phyloP scores from a whole-genome alignment of 2,797 vertebrate species.

The Enoplosus armatus region DNA sequence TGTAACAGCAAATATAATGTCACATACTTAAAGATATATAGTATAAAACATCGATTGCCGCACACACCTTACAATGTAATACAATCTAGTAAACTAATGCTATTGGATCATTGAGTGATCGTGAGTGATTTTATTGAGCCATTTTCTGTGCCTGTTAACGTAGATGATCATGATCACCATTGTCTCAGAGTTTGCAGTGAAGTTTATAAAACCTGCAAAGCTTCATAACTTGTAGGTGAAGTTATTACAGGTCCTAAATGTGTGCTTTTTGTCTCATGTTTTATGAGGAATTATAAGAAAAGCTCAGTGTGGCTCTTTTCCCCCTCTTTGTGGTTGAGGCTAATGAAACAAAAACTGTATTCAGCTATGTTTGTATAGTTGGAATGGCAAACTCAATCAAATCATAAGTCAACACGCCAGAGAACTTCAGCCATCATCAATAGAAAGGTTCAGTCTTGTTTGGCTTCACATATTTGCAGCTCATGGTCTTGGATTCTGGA shows the following conservation, averaged over 20 bases:
- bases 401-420: not conserved
- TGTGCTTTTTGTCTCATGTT: not conserved
- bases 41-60: not conserved
- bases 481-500: constrained; percentile 86
- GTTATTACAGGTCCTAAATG: not conserved
- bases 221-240: not conserved
- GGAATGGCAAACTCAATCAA: not conserved
- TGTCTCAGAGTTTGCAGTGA: not conserved
- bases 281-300: not conserved
- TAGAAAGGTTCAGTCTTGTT: constrained; percentile 9
- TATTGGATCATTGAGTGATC: not conserved
- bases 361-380: not conserved
- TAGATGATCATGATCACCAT: not conserved
- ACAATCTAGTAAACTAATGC: not conserved
- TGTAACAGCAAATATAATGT: constrained; percentile 10
- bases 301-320: not conserved
- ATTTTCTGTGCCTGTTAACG: not conserved
- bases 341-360: not conserved
- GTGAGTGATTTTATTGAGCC: not conserved
- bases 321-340: not conserved
- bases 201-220: not conserved
- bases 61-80: not conserved
- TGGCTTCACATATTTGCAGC: constrained; percentile 62
- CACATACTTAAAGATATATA: not conserved
- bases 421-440: not conserved